phyloP scores from a whole-genome alignment of 2,888 invertebrate genomes.

The Anticlea derivata region DNA sequence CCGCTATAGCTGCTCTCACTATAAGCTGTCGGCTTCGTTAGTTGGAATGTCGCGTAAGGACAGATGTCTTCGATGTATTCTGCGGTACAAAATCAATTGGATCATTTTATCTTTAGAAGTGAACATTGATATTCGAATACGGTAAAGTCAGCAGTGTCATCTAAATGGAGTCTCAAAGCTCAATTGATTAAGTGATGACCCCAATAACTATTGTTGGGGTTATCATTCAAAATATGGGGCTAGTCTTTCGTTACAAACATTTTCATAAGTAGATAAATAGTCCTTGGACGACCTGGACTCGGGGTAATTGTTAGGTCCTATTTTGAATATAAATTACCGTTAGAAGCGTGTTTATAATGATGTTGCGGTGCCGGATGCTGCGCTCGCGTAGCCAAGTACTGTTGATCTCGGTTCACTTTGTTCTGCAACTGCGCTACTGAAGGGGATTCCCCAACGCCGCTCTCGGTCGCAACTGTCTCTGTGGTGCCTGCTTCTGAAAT shows the following conservation, averaged over 20 bases:
- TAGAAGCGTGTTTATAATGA: slow-evolving; percentile 76
- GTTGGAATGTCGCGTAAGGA: slow-evolving; percentile 95
- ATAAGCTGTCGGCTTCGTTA: slow-evolving; percentile 92
- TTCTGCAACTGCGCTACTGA: slow-evolving; percentile 91
- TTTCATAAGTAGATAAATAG: too few species aligned
- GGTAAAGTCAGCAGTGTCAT: too few species aligned
- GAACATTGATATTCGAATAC: too few species aligned
- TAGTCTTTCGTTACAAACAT: too few species aligned
- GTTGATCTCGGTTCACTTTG: slow-evolving; percentile 90
- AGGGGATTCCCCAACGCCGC: slow-evolving; percentile 88
- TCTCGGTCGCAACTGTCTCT: slow-evolving; percentile 68
- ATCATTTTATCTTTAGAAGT: too few species aligned
- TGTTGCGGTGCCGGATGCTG: slow-evolving; percentile 84
- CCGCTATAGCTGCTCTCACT: slow-evolving; percentile 96
- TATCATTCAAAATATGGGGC: too few species aligned
- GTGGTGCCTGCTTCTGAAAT: slow-evolving; percentile 68
- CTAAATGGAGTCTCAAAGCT: too few species aligned
- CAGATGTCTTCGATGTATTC: slow-evolving; percentile 97
- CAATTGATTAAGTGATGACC: too few species aligned
- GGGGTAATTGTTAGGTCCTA: too few species aligned
- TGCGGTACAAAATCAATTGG: slow-evolving; percentile 47
- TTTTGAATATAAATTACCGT: too few species aligned
- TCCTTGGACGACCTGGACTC: too few species aligned
- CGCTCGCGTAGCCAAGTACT: slow-evolving; percentile 88
- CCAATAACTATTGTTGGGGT: too few species aligned